phyloP scores from a whole-genome alignment of 2,888 invertebrate species.

The Chironomus riparius region DNA sequence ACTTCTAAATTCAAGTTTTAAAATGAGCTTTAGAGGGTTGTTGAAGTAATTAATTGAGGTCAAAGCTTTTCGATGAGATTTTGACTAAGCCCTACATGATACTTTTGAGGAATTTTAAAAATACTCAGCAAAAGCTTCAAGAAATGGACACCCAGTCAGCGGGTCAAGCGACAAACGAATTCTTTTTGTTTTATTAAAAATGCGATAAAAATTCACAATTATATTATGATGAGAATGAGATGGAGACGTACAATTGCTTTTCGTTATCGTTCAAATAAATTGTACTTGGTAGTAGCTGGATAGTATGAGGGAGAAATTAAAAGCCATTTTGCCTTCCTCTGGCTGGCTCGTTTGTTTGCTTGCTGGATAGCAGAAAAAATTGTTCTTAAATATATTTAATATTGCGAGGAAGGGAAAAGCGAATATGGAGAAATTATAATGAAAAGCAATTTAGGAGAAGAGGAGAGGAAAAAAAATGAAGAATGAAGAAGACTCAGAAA shows the following conservation, averaged over 20 bases:
- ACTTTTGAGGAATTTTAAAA: no score
- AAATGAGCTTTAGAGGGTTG: no score
- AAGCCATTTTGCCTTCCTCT: slow-evolving; percentile 7
- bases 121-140: no score
- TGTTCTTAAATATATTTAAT: neutral
- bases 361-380: neutral
- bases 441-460: slow-evolving; percentile 23
- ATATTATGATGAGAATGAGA: neutral
- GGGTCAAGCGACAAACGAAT: neutral
- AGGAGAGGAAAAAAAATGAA: slow-evolving; percentile 15
- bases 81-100: no score
- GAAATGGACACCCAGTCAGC: no score
- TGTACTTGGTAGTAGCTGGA: neutral
- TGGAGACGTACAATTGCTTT: neutral
- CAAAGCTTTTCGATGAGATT: no score
- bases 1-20: no score
- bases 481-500: slow-evolving; percentile 14
- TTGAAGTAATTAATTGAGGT: no score
- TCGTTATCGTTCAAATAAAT: slow-evolving; percentile 14
- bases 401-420: neutral
- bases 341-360: neutral
- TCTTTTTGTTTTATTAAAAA: no score
- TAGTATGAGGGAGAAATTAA: slow-evolving; percentile 5
- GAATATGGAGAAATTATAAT: slow-evolving; percentile 23
- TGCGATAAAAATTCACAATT: slow-evolving; percentile 1